Conservation (phyloP, 2,797 vertebrate genomes). For the Acrossocheilus wenchowensis region DNA sequence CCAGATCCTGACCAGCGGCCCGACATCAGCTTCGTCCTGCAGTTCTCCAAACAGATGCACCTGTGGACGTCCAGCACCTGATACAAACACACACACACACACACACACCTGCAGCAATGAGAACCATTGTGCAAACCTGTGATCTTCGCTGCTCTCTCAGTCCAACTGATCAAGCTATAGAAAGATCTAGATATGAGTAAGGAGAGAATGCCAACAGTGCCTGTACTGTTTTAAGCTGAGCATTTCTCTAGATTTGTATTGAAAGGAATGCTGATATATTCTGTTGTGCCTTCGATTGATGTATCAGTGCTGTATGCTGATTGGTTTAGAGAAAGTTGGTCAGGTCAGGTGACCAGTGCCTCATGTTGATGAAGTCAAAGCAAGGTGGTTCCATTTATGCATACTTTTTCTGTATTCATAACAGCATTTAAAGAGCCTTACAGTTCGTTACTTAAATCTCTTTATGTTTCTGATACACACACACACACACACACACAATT, state of each 20-base stretch:
- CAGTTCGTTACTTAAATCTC: background rate
- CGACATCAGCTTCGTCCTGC: constrained; percentile 90
- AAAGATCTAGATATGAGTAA: constrained; percentile 1
- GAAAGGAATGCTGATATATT: background rate
- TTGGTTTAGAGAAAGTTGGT: constrained; percentile 32
- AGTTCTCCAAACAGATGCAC: constrained; percentile 90
- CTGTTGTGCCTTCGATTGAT: background rate
- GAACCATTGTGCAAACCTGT: constrained; percentile 16
- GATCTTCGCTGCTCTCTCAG: constrained; percentile 2
- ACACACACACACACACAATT: background rate
- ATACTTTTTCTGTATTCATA: constrained; percentile 25
- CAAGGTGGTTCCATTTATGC: constrained; percentile 22
- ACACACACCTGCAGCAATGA: background rate
- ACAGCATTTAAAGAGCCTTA: constrained; percentile 1
- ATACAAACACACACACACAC: constrained; percentile 50
- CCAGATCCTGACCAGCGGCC: constrained; percentile 88
- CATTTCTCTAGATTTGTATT: constrained; percentile 8
- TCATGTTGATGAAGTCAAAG: constrained; percentile 33
- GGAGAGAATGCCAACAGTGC: constrained; percentile 23
- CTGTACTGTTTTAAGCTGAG: background rate
- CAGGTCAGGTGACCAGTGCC: constrained; percentile 8
- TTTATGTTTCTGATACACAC: constrained; percentile 15
- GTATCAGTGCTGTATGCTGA: constrained; percentile 13
- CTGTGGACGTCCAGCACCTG: constrained; percentile 90
- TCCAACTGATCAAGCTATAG: constrained; percentile 20